Evolutionary conservation across 2,113 vertebrate genomes (phyloP), one percentile per base, ranked within the genome.

Genomic region (Mormyrus iriodes): DNA sequence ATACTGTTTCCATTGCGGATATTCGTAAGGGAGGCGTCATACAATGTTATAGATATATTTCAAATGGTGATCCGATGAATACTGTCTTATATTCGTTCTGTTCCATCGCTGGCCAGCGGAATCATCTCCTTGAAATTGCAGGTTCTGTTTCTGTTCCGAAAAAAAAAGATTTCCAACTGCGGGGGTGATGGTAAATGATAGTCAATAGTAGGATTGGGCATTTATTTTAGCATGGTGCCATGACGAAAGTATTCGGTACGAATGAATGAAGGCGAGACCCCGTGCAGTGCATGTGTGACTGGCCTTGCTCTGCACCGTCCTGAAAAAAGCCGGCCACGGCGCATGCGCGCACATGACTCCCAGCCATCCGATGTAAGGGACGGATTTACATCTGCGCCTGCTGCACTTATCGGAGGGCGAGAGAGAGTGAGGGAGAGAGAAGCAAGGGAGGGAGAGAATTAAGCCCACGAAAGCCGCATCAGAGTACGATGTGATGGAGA

Each of bases 301-400:
- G 88, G 85, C 83, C 83, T 51, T 17, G 69, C 85, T 90, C 89
- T 88, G 73, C 42, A 35, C 69, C 31, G 86, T 84, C 39, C 88
- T 58, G 79, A 35, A 69, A 61, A 84, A 39, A 35, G 73, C 58
- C 31, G 82, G n/a, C 86, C 82, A 92, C 5, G 92, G 95, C 96
- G 96, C 96, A 90, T 95, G 96, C 94, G 96, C 92, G 4, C 88
- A 94, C 92, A 94, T 93, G 94, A 95, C 94, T 93, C 94, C 93
- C 94, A 76, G 91, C 95, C 94, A 96, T 95, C 94, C 94, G 90
- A 93, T 92, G 92, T 90, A 88, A 89, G 92, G 92, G 91, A 92
- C 93, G 92, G 92, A 93, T 93, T 87, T 79, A 91, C 95, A 93
- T 93, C 94, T 93, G 89, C 90, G 90, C 91, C 87, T 92, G 85